Evolutionary conservation across 2,113 vertebrate genomes (phyloP), one percentile per base, ranked within the genome.

Genomic region (Orcinus orca): DNA sequence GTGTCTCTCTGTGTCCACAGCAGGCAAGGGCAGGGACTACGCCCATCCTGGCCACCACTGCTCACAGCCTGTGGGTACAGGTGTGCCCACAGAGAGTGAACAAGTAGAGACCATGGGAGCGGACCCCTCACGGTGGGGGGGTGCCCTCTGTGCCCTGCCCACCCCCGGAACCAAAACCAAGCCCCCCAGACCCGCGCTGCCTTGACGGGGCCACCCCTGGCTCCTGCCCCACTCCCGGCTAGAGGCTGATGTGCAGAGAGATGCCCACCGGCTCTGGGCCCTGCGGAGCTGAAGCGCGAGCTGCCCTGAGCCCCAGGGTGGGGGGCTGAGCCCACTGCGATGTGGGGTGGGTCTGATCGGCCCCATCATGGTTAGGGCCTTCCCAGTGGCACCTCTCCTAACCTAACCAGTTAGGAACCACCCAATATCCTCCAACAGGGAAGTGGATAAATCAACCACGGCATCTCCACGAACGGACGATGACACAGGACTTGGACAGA

Each of bases 401-500:
- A 65, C 15, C 53, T 53, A 53, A 53, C 53, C 53, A 17, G 6
- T 53, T 53, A 18, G n/a, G 44, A 41, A 10, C 25, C 2, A 23
- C 20, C 58, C 10, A 3, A 6, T 0, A 63, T 33, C 9, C 67
- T 11, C 4, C 0, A 1, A 9, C 0, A 5, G 11, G 53, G 77
- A 25, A 29, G 26, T 0, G n/a, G 58, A 1, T 8, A 8, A 26
- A 6, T 21, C 70, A n/a, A 4, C 18, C 3, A 5, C 1, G 15
- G 33, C 1, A 23, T 10, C 50, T n/a, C 73, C 5, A 2, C 31
- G 1, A 0, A 21, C 0, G 29, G 70, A 25, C 4, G 0, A 31
- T 0, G 1, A 11, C 12, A 5, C 5, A 2, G n/a, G 77, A 33
- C 4, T 0, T 0, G 25, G 71, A 18, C 3, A 20, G 23, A 26